These are phyloP conservation scores for Eutolmus rufibarbis DNA, from an alignment of 2,888 invertebrate genomes.

Conservation along the genomic window DNA sequence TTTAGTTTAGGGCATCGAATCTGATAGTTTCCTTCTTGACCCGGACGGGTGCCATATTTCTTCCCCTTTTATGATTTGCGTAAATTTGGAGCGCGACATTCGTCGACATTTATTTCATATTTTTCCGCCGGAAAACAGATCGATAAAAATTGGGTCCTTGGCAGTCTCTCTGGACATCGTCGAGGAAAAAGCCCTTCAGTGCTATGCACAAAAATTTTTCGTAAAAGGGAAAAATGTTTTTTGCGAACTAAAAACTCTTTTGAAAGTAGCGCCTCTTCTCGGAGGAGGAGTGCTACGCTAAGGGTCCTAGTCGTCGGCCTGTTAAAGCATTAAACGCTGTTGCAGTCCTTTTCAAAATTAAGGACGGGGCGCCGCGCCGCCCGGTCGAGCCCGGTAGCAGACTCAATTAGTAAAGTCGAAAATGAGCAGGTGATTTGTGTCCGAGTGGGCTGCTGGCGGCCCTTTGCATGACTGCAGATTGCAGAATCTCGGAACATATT, in stretches of 20 bases:
- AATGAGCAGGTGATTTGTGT: background rate
- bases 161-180: background rate
- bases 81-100: background rate
- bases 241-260: background rate
- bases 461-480: background rate
- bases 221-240: background rate
- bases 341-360: background rate
- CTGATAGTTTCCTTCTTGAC: background rate
- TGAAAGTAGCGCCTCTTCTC: background rate
- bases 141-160: background rate
- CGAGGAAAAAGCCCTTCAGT: background rate
- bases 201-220: background rate
- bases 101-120: background rate
- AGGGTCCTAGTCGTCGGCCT: background rate
- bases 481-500: background rate
- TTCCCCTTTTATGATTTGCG: background rate
- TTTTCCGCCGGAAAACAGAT: background rate
- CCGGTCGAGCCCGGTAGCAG: background rate
- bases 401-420: background rate
- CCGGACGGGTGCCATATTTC: background rate
- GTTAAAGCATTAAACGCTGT: background rate
- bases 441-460: background rate
- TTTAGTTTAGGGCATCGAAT: background rate
- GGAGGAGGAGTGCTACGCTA: background rate
- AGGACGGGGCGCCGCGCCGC: background rate